Base-by-base conservation (phyloP, 1,140 invertebrate species). In the Hydropsyche tenuis region DNA sequence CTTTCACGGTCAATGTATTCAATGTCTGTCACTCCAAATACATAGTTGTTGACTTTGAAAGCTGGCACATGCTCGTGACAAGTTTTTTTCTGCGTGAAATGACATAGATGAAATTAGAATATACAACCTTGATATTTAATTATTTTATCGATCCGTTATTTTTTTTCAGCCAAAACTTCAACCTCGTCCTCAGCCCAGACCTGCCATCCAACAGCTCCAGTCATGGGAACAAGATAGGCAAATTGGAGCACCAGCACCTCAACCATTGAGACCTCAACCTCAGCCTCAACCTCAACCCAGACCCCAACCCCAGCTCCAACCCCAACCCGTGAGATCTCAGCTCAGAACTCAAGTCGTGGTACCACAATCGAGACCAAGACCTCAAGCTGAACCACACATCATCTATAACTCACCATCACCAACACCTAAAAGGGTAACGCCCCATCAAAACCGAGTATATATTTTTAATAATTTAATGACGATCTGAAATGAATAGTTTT, bases 231-330 rank as follows among this genome's bases (percentile, higher is more conserved):
- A 51, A 42, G 66, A 51, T 56, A 14, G 60, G 42, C 37, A 22
- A 11, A 1, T 22, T 25, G 11, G 0, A 7, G 22, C 56, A 25
- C 14, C 78, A 48, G 65, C 62, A 37, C 81, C 81, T 63, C 79
- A 74, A 23, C 82, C 68, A 20, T 14, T 27, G 4, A 77, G 80
- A 68, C 82, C 82, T 62, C 78, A 79, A 25, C 77, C 80, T 9
- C 74, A 73, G 60, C 70, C 48, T 5, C 78, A 82, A 66, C 79
- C 80, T 4, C 73, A 68, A 78, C 77, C 23, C 20, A 43, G 62
- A 48, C 56, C 70, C 68, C 78, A 2, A 63, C 80, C 1, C 80
- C n/a, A 9, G 56, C 79, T 1, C 62, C 72, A 16, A 48, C 56
- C 70, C 69, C 78, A 2, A 63, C 80, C 1, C 80, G 43, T 7